These are phyloP conservation scores for Ellobium chinense DNA, from an alignment of 2,888 invertebrate genomes.

Conservation along the genomic window DNA sequence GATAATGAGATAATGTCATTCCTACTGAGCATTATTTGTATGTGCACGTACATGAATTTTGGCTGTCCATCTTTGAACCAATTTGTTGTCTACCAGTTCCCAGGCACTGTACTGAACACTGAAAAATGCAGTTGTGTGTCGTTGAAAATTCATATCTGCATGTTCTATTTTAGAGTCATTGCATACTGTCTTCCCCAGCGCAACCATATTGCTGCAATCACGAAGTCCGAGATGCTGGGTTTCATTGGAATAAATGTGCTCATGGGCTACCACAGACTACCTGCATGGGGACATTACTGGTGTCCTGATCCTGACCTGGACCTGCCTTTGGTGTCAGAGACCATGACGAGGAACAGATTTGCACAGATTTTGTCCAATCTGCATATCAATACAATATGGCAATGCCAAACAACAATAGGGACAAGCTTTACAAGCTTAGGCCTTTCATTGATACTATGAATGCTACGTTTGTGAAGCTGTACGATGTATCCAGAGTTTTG, in stretches of 20 bases:
- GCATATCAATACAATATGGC: slow-evolving; percentile 32
- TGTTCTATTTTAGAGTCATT: neutral
- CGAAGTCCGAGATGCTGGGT: neutral
- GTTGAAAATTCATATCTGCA: neutral
- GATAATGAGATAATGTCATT: neutral
- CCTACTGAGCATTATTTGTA: neutral
- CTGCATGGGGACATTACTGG: slow-evolving; percentile 8
- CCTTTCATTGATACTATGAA: slow-evolving; percentile 36
- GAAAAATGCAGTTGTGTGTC: neutral
- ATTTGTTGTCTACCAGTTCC: neutral
- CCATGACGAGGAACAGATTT: slow-evolving; percentile 1
- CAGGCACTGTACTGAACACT: neutral
- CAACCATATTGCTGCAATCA: neutral
- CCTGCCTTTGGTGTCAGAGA: neutral
- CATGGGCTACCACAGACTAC: neutral
- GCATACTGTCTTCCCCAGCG: neutral
- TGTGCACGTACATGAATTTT: neutral
- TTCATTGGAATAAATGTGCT: neutral
- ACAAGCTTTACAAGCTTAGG: slow-evolving; percentile 38
- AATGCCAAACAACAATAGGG: neutral
- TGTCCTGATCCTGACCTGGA: neutral
- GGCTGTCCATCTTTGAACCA: neutral
- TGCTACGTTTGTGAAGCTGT: slow-evolving; percentile 30
- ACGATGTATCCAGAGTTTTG: neutral
- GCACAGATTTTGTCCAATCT: slow-evolving; percentile 5